Evolutionary conservation across 1,140 invertebrate species (phyloP), one percentile per base, ranked within the genome.

Genomic region (Drosophila elegans): DNA sequence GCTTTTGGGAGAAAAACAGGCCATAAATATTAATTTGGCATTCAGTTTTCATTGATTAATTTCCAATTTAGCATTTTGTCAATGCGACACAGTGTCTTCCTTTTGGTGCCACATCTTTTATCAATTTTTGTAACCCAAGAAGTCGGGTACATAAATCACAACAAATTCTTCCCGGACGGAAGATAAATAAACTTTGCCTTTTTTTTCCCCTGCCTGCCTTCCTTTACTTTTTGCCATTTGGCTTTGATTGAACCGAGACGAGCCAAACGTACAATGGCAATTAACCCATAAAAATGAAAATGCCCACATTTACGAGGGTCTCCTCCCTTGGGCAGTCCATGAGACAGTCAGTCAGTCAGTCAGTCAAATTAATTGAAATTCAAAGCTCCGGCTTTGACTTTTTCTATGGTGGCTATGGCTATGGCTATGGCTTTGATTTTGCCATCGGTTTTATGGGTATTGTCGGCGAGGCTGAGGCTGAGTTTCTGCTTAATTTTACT

Each of bases 211-310:
- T 27, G 16, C 4, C n/a, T 45, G 34, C 25, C 21, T 16, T 60
- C 42, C 55, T 54, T 59, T 60, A 68, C 63, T 63, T 67, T 85
- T 86, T 75, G 83, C 75, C 75, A 82, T 73, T 78, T 59, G 42
- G 61, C 62, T 78, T 69, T 86, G 83, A 86, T 88, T 86, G 83
- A 71, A 41, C 16, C 45, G 34, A 67, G 36, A 13, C 27, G n/a
- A 64, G 11, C 9, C 59, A 62, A 62, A 59, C 72, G 51, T 76
- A 88, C 83, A 89, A 88, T 80, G 79, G 80, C 83, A 89, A 89
- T 88, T 88, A 88, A 89, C 83, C 76, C 83, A 88, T 89, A 80
- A 88, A 88, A 67, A 80, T 83, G 66, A 83, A 89, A 89, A 89
- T 88, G 62, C 79, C 79, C 84, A 88, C 84, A 79, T 79, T 89